These are phyloP conservation scores for Mercenaria mercenaria DNA, from an alignment of 1,140 invertebrate species.

Conservation along the genomic window DNA sequence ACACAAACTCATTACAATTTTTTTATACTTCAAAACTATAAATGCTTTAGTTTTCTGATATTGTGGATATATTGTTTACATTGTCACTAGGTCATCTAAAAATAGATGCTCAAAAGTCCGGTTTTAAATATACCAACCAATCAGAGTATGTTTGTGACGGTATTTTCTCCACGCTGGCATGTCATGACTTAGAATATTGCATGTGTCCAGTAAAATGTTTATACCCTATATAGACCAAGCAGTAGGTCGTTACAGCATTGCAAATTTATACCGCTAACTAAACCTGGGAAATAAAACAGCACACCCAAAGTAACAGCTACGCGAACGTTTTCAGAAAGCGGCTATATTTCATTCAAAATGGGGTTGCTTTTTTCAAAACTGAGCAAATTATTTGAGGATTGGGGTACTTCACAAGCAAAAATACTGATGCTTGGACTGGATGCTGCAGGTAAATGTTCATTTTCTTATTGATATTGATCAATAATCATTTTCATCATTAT, in stretches of 20 bases:
- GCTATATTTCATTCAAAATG: conserved; percentile 16
- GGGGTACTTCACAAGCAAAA: conserved; percentile 70
- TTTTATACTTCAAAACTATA: too few relatives aligned
- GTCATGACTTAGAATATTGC: neutral
- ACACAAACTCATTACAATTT: too few relatives aligned
- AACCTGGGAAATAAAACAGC: too few relatives aligned
- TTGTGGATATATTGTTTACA: too few relatives aligned
- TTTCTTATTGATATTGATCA: too few relatives aligned
- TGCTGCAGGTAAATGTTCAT: conserved; percentile 80
- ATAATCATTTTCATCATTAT: too few relatives aligned
- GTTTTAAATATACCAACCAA: neutral
- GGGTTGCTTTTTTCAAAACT: conserved; percentile 56
- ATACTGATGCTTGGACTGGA: conserved; percentile 85
- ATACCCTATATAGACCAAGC: neutral
- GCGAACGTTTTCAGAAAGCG: neutral
- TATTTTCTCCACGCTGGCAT: neutral
- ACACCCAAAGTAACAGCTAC: neutral
- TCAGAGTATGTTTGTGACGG: neutral
- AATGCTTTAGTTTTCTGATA: too few relatives aligned
- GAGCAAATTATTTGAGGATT: conserved; percentile 38
- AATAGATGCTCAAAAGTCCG: neutral
- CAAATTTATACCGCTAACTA: too few relatives aligned
- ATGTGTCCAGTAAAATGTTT: neutral
- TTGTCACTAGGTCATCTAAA: too few relatives aligned
- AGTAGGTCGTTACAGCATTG: too few relatives aligned